Evolutionary conservation across 2,113 vertebrate genomes (phyloP).

Genomic region (Alectura lathami): DNA sequence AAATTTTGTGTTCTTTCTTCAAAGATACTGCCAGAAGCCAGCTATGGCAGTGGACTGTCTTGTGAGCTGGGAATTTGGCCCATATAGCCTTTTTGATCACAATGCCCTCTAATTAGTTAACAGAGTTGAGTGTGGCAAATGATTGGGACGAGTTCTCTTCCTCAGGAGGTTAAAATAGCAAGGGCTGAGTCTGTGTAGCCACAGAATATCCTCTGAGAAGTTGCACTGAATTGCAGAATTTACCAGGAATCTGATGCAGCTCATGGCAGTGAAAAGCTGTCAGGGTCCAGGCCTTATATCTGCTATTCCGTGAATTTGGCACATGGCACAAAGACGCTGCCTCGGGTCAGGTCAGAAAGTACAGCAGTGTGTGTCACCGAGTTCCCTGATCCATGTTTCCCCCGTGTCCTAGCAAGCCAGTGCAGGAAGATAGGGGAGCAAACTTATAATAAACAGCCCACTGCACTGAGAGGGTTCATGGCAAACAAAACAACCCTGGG

Average conservation of each 20-base stretch:
- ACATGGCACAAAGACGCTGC: not conserved
- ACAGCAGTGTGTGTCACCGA: fast-evolving
- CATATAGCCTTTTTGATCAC: not conserved
- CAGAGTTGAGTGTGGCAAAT: not conserved
- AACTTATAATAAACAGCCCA: not conserved
- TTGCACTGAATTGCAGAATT: not conserved
- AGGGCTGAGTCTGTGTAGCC: fast-evolving
- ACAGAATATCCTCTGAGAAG: not conserved
- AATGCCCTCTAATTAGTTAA: not conserved
- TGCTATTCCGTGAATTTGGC: not conserved
- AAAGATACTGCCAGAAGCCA: not conserved
- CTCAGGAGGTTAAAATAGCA: not conserved
- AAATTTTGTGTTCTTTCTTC: not conserved
- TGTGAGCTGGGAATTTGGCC: not conserved
- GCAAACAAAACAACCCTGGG: not conserved
- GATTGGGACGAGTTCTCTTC: not conserved
- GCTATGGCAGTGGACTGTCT: not conserved
- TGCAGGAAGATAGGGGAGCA: not conserved
- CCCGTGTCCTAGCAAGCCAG: not conserved
- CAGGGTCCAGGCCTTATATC: not conserved
- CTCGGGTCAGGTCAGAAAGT: not conserved
- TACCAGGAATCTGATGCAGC: not conserved
- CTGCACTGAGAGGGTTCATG: not conserved
- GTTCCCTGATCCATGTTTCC: not conserved
- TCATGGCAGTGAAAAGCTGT: not conserved